Percentiles rank a stretch among this genome's conserved stretches.
These are phyloP conservation scores for Drosophila kikkawai DNA, from an alignment of 1,140 invertebrate species.

Conservation along the genomic window DNA sequence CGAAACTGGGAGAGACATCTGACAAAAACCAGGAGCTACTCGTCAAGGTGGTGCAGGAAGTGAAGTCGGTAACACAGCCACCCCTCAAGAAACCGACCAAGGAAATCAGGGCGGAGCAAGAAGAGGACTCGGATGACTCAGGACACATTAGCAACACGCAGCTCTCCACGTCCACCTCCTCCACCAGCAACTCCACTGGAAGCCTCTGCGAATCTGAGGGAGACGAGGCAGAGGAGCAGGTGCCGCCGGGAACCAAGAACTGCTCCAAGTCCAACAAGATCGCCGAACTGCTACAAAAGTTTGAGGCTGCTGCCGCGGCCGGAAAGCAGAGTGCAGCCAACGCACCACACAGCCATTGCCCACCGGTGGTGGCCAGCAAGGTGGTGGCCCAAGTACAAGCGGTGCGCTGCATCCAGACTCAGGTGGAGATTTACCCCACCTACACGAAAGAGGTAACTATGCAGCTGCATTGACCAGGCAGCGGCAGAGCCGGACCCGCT, in stretches of 20 bases:
- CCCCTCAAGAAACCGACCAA: slow-evolving; percentile 31
- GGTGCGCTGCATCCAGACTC: slow-evolving; percentile 78
- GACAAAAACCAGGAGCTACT: slow-evolving; percentile 76
- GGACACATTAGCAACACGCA: slow-evolving; percentile 90
- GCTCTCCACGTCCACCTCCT: slow-evolving; percentile 59
- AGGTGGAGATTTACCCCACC: slow-evolving; percentile 81
- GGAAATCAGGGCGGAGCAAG: slow-evolving; percentile 33
- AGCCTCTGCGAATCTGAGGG: slow-evolving; percentile 73
- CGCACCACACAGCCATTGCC: not conserved
- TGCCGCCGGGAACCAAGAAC: slow-evolving; percentile 8
- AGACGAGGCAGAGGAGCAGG: slow-evolving; percentile 30
- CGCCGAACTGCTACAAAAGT: slow-evolving; percentile 70
- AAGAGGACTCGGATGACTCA: slow-evolving; percentile 89
- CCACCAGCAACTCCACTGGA: slow-evolving; percentile 64
- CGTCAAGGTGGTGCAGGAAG: slow-evolving; percentile 70
- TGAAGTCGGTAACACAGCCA: slow-evolving; percentile 12
- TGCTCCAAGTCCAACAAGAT: slow-evolving; percentile 64
- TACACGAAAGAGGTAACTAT: slow-evolving; percentile 85
- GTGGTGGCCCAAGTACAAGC: slow-evolving; percentile 74
- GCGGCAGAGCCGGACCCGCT: slow-evolving; percentile 18
- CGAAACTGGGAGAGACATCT: slow-evolving; percentile 77
- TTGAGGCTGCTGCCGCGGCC: slow-evolving; percentile 54
- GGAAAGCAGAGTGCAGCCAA: slow-evolving; percentile 14
- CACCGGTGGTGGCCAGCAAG: slow-evolving; percentile 46
- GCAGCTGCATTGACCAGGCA: slow-evolving; percentile 61